phyloP scores from a whole-genome alignment of 2,113 vertebrate species.

The Syngnathus typhle region DNA sequence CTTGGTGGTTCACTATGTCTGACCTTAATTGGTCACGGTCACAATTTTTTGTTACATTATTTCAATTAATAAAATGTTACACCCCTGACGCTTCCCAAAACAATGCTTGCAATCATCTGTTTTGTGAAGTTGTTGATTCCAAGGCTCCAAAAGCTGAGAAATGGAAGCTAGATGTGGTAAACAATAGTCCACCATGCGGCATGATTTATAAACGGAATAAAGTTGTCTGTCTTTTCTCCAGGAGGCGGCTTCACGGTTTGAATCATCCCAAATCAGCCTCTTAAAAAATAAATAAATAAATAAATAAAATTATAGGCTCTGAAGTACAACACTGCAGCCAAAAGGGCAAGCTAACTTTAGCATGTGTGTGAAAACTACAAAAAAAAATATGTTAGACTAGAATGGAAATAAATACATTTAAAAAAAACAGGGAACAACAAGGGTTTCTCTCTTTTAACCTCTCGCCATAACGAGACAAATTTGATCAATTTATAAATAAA shows the following conservation, averaged over 20 bases:
- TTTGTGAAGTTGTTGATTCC: neutral
- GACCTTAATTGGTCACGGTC: constrained; percentile 8
- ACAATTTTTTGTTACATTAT: neutral
- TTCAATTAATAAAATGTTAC: neutral
- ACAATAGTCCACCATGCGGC: too few relatives aligned
- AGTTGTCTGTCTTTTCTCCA: too few relatives aligned
- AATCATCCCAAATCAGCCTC: too few relatives aligned
- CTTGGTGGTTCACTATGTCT: neutral
- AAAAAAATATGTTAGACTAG: neutral
- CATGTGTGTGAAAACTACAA: neutral
- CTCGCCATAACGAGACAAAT: neutral
- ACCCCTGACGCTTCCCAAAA: neutral
- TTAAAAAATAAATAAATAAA: too few relatives aligned
- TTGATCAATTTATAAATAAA: neutral
- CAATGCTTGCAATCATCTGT: neutral
- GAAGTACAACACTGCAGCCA: too few relatives aligned
- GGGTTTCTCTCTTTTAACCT: neutral
- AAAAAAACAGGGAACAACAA: neutral
- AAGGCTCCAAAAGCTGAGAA: neutral
- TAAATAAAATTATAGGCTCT: too few relatives aligned
- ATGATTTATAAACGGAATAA: too few relatives aligned
- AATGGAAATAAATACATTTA: too few relatives aligned
- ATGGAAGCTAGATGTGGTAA: neutral
- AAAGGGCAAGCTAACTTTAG: too few relatives aligned
- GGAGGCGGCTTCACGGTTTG: too few relatives aligned